Base-by-base conservation (phyloP, 2,113 vertebrate genomes). In the Pseudorhombus dupliciocellatus region DNA sequence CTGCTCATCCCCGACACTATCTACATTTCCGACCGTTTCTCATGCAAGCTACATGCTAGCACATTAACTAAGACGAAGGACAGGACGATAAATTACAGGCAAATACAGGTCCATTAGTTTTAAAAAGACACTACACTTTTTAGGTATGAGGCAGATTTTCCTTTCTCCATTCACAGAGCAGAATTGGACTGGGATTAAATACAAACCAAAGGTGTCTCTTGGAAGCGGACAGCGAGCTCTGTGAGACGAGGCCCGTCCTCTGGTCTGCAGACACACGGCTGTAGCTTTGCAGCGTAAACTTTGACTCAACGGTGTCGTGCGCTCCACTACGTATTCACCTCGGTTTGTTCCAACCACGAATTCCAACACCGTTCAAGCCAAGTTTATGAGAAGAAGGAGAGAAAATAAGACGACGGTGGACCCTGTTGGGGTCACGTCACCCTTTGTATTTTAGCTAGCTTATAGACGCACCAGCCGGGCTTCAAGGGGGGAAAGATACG, bases 1-100 rank as follows among this genome's bases (percentile, higher is more conserved):
- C 16, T 14, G 20, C 46, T 79, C 60, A 51, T 66, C 76, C 79
- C 77, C 73, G 25, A 59, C 76, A 34, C 74, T 90, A 87, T 86
- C 84, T 92, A 89, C 89, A 87, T 60, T 85, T 75, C 79, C 85
- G 82, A 79, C 81, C 62, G n/a, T 81, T 84, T 80, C 83, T 90
- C 91, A 92, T 91, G 91, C 91, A 92, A 89, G 83, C 89, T 88
- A 90, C 91, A 92, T 92, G 91, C 91, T 89, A 88, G 88, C 88
- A 89, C 87, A 89, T 78, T 75, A 86, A 87, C 83, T 85, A 90
- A 79, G 84, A 91, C 86, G 60, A 88, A 84, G 66, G 79, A 92
- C 88, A 85, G 86, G 87, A 91, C 88, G 51, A 88, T 82, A 84
- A 75, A 34, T 84, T 79, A 91, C 87, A 88, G 86, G 91, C 89